Percentiles rank a stretch among this genome's conserved stretches.
phyloP scores from a whole-genome alignment of 2,113 vertebrate genomes.

The Ascaphus truei region DNA sequence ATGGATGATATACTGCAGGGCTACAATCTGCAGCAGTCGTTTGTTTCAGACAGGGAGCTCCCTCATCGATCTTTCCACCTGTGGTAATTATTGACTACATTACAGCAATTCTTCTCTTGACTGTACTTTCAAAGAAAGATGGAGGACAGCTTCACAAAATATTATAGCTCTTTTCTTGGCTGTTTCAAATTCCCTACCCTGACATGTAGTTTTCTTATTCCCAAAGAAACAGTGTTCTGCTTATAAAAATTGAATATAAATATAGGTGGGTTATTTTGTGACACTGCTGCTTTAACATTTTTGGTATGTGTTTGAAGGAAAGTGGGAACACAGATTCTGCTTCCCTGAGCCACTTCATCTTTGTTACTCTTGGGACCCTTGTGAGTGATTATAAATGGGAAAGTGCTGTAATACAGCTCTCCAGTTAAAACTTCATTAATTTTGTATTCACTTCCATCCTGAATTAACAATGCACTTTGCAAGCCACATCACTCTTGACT shows the following conservation, averaged over 20 bases:
- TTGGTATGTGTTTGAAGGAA: not conserved
- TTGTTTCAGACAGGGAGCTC: too few species aligned
- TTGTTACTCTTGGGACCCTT: conserved; percentile 14
- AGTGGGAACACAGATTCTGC: not conserved
- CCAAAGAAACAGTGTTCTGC: too few species aligned
- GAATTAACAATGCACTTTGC: conserved; percentile 33
- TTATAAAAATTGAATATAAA: not conserved
- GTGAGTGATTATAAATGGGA: conserved; percentile 38
- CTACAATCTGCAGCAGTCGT: too few species aligned
- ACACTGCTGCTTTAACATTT: not conserved
- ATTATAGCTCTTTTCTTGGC: too few species aligned
- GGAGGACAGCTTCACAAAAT: too few species aligned
- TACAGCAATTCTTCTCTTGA: too few species aligned
- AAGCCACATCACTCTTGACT: conserved; percentile 14
- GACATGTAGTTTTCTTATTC: too few species aligned
- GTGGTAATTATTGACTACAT: too few species aligned
- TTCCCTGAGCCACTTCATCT: conserved; percentile 27
- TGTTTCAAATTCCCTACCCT: too few species aligned
- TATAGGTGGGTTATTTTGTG: not conserved
- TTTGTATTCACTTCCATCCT: conserved; percentile 35
- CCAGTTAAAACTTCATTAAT: conserved; percentile 38
- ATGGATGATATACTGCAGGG: too few species aligned
- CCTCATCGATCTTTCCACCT: too few species aligned
- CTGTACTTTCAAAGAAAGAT: too few species aligned
- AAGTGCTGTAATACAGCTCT: conserved; percentile 36